Base-by-base conservation (phyloP, 1,140 invertebrate species). In the Helicorthomorpha holstii region DNA sequence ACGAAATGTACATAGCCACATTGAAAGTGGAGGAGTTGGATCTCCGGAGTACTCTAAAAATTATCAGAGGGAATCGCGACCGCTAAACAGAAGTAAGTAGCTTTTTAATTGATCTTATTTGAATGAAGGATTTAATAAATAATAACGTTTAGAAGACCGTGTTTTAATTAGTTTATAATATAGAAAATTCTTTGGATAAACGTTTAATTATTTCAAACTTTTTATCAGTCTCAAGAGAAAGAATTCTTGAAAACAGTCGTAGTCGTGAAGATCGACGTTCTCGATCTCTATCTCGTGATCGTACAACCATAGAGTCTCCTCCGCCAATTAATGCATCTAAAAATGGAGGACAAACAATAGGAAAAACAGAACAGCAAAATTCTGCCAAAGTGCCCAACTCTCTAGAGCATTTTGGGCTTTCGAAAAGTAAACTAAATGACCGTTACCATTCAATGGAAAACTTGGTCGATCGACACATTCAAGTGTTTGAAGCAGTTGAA, bases 341-440 rank as follows among this genome's bases (percentile, higher is more conserved):
- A 7, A 7, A 7, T 16, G 16, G 16, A 34, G 29, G 16, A 34
- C 7, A 34, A 34, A 34, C 16, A 34, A 34, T n/a, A n/a, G 21
- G 44, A 25, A 25, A 46, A 25, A 22, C 12, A 7, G 4, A 46
- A 25, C 44, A 10, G 44, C 44, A 34, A 34, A n/a, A n/a, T n/a
- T n/a, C 12, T 41, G 12, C 38, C 38, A 41, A 12, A 12, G 38
- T 19, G 38, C 38, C 19, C 38, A 41, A 19, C 12, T 12, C 19
- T 12, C n/a, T 48, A 19, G 51, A 78, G 1, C 78, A 79, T 53
- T 66, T 85, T 42, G 85, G 85, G 0, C 64, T 90, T 7, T 88
- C 84, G 2, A 78, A 82, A 59, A 85, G 82, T n/a, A 75, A 82
- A 52, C 67, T 90, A 2, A 90, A 90, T 60, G 86, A 89, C 50